Percentiles rank a stretch among this genome's conserved stretches.
phyloP scores from a whole-genome alignment of 2,113 vertebrate genomes.

The Galemys pyrenaicus region DNA sequence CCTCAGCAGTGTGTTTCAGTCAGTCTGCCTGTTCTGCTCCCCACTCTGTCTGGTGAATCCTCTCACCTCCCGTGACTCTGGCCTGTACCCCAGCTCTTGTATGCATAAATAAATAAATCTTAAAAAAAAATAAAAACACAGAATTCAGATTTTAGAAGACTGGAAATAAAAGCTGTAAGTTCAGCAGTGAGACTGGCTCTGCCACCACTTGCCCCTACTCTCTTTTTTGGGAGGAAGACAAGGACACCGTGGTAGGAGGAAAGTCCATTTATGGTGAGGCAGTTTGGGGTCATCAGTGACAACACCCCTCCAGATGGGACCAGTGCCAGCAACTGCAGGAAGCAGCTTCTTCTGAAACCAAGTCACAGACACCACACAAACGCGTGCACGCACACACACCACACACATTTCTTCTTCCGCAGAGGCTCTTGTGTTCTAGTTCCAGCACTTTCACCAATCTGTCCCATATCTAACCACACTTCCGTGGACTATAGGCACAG shows the following conservation, averaged over 20 bases:
- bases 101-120: no score
- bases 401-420: neutral
- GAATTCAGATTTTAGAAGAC: neutral
- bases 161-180: neutral
- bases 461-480: neutral
- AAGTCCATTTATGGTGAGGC: neutral
- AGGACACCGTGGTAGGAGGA: neutral
- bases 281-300: neutral
- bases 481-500: neutral
- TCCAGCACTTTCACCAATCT: neutral
- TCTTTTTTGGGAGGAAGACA: neutral
- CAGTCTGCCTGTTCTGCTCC: no score
- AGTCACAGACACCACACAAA: neutral
- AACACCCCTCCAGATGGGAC: neutral
- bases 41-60: no score
- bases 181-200: neutral
- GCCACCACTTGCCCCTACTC: neutral
- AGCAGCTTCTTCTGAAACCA: neutral
- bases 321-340: neutral
- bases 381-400: no score
- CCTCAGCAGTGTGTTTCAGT: no score
- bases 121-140: neutral
- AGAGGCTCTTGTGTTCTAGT: neutral
- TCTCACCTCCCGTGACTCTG: no score
- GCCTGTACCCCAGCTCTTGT: no score